These are phyloP conservation scores for Biston betularia DNA, from an alignment of 2,888 invertebrate species.

Conservation along the genomic window DNA sequence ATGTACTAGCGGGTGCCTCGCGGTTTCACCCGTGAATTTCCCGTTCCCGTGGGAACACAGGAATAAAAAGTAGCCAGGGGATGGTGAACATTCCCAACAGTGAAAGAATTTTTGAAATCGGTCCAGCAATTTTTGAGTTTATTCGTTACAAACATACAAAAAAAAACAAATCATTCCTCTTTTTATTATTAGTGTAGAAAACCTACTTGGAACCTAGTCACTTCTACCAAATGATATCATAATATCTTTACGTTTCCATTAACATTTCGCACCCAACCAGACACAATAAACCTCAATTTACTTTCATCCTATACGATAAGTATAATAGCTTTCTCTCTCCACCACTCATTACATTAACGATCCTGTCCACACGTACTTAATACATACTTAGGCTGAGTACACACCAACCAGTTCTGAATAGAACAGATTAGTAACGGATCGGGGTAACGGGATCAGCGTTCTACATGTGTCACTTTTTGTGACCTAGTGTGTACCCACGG, in stretches of 20 bases:
- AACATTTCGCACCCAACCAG: constrained; percentile 12
- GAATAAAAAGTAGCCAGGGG: too few species aligned
- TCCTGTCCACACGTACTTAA: constrained; percentile 29
- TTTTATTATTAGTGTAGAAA: too few species aligned
- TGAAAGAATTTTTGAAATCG: too few species aligned
- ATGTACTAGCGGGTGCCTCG: too few species aligned
- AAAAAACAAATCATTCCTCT: too few species aligned
- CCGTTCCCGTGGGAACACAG: too few species aligned
- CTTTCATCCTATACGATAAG: constrained; percentile 20
- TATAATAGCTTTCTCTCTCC: constrained; percentile 25
- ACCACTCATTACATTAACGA: constrained; percentile 29
- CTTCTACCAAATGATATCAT: background rate
- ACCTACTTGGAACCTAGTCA: background rate
- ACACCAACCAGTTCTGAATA: constrained; percentile 31
- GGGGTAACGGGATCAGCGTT: constrained; percentile 55
- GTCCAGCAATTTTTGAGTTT: too few species aligned
- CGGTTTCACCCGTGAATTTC: too few species aligned
- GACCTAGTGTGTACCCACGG: constrained; percentile 46
- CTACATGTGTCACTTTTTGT: constrained; percentile 53
- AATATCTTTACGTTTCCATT: constrained; percentile 4
- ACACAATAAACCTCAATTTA: constrained; percentile 20
- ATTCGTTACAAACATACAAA: too few species aligned
- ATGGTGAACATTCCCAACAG: too few species aligned
- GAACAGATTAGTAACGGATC: constrained; percentile 39
- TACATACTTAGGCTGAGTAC: constrained; percentile 25